phyloP scores from a whole-genome alignment of 2,797 vertebrate species.

The Pipistrellus pipistrellus region DNA sequence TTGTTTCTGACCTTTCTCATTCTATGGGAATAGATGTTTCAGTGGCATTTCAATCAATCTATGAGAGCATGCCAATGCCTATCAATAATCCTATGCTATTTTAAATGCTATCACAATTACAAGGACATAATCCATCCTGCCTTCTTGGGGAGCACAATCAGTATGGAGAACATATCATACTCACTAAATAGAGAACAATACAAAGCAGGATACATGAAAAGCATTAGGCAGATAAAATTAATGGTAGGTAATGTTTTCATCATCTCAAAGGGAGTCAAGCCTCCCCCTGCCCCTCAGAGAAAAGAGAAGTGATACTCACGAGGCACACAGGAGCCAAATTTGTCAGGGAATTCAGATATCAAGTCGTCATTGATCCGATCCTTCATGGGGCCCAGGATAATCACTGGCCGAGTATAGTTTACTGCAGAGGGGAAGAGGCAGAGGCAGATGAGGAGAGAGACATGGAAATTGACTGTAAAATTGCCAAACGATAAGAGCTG shows the following conservation, averaged over 20 bases:
- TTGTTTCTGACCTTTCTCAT: background rate
- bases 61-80: background rate
- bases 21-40: background rate
- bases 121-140: slow-evolving; percentile 5
- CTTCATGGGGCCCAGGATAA: slow-evolving; percentile 99
- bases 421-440: slow-evolving; percentile 89
- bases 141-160: background rate
- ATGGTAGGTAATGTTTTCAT: background rate
- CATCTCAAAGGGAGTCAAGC: background rate
- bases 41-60: background rate
- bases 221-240: background rate
- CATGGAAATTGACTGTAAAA: background rate
- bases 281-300: background rate
- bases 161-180: background rate
- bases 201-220: background rate
- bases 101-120: background rate
- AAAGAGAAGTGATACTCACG: slow-evolving; percentile 91
- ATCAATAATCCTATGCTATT: background rate
- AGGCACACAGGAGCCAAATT: slow-evolving; percentile 98
- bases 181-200: slow-evolving; percentile 19
- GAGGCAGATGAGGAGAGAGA: background rate
- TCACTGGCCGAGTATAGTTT: slow-evolving; percentile 96
- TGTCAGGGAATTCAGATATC: slow-evolving; percentile 98
- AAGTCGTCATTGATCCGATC: slow-evolving; percentile 98
- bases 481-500: background rate